These are phyloP conservation scores for Berghia stephanieae DNA, from an alignment of 1,140 invertebrate genomes.

Conservation along the genomic window DNA sequence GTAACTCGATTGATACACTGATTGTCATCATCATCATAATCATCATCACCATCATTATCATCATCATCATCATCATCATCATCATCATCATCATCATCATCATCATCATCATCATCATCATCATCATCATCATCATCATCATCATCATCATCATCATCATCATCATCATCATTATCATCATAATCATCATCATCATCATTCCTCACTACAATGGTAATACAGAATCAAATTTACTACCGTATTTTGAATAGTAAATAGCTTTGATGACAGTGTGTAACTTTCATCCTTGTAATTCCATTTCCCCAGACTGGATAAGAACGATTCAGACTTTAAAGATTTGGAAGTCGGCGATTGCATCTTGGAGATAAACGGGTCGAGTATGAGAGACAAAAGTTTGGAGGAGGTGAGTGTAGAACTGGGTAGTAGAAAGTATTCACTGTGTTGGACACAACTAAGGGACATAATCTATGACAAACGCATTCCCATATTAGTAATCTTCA, in stretches of 20 bases:
- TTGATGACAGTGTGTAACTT: not conserved
- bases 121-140: not conserved
- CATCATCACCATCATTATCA: conserved; percentile 1
- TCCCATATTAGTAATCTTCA: too few species aligned
- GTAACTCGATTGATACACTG: too few species aligned
- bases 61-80: not conserved
- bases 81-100: not conserved
- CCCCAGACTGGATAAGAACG: conserved; percentile 81
- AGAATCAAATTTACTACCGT: not conserved
- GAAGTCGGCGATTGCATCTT: conserved; percentile 90
- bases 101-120: not conserved
- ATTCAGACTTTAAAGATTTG: conserved; percentile 79
- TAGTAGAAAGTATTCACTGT: not conserved
- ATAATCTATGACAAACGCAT: too few species aligned
- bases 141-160: not conserved
- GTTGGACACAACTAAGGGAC: too few species aligned
- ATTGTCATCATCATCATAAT: too few species aligned
- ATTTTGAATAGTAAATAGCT: not conserved
- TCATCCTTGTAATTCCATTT: not conserved
- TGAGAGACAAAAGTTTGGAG: conserved; percentile 74
- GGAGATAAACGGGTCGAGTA: conserved; percentile 89
- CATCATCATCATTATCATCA: not conserved
- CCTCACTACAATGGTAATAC: conserved; percentile 21
- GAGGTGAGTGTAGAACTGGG: conserved; percentile 51
- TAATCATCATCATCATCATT: not conserved